Evolutionary conservation across 2,888 invertebrate genomes (phyloP), one percentile per base, ranked within the genome.

Genomic region (Xestia rhomboidea): DNA sequence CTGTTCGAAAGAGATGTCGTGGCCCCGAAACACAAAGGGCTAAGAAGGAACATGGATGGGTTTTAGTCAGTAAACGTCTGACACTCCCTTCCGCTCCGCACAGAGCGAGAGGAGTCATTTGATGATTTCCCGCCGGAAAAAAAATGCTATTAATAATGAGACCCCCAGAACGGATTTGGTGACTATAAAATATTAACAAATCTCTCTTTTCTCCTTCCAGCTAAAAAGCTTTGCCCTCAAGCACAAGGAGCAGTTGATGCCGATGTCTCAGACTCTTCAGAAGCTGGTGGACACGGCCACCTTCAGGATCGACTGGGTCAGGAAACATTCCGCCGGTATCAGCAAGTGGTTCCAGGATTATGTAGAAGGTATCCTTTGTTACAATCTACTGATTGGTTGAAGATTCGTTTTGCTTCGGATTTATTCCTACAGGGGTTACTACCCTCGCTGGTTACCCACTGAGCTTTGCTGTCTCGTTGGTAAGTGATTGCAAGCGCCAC

Each of bases 241-340:
- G 21, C 93, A 96, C 92, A 95, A 95, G 62, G 90, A 93, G 67
- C 89, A 95, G 77, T 75, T 97, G 49, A 75, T 92, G 83, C 95
- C 95, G 78, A 93, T 96, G 92, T 95, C 96, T 0, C 95, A 96
- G 75, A 93, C 94, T 0, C 89, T 97, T 0, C 95, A 96, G 88
- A 96, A 96, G 90, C 79, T 96, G 15, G 92, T 96, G 30, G 97
- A 97, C 90, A 93, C 93, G 2, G 96, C 96, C 1, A 86, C 91
- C 15, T 87, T 95, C 30, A 88, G 96, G 38, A 95, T 97, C 79
- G 88, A 90, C 75, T 97, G 97, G 97, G 81, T 93, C 46, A 82
- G 86, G 73, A 91, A 89, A 27, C 92, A 96, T 86, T 91, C 94
- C 11, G 60, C 76, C 0, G 88, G 87, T 6, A 95, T 96, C 85